These are phyloP conservation scores for Hiodon alosoides DNA, from an alignment of 2,113 vertebrate genomes.

Conservation along the genomic window DNA sequence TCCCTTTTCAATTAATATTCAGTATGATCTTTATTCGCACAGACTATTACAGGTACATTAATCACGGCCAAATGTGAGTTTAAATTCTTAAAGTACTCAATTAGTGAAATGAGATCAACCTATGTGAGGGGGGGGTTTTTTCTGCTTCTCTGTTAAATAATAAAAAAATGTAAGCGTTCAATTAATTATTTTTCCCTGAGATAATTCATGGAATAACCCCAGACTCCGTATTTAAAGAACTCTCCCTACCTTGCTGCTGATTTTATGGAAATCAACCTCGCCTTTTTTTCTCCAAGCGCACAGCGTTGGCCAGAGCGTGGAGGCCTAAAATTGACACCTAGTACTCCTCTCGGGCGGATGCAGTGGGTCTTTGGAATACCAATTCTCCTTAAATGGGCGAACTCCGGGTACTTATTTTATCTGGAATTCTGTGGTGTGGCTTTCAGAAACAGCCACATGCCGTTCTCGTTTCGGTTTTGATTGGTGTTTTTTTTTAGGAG, in stretches of 20 bases:
- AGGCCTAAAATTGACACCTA: slow-evolving; percentile 40
- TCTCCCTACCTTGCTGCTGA: slow-evolving; percentile 35
- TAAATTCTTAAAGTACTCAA: slow-evolving; percentile 35
- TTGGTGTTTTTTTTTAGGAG: too few relatives aligned
- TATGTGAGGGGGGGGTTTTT: slow-evolving; percentile 6
- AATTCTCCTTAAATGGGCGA: slow-evolving; percentile 34
- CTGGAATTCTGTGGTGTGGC: slow-evolving; percentile 24
- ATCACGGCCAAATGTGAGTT: slow-evolving; percentile 34
- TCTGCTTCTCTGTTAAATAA: background rate
- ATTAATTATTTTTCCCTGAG: slow-evolving; percentile 22
- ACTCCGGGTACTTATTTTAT: slow-evolving; percentile 26
- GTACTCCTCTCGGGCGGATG: slow-evolving; percentile 31
- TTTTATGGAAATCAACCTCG: slow-evolving; percentile 46
- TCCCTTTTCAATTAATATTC: slow-evolving; percentile 31
- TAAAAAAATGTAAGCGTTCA: slow-evolving; percentile 29
- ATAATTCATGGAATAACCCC: slow-evolving; percentile 24
- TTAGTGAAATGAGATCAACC: slow-evolving; percentile 28
- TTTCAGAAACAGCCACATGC: background rate
- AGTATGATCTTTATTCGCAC: slow-evolving; percentile 35
- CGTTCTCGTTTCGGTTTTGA: too few relatives aligned
- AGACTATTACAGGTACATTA: slow-evolving; percentile 43
- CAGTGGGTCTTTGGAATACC: slow-evolving; percentile 33
- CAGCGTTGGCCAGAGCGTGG: slow-evolving; percentile 50
- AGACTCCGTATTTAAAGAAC: background rate
- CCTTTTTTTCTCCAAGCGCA: slow-evolving; percentile 45